Percentiles rank a stretch among this genome's conserved stretches.
Conservation (phyloP, 2,797 vertebrate species). For the Leptoclinus maculatus region DNA sequence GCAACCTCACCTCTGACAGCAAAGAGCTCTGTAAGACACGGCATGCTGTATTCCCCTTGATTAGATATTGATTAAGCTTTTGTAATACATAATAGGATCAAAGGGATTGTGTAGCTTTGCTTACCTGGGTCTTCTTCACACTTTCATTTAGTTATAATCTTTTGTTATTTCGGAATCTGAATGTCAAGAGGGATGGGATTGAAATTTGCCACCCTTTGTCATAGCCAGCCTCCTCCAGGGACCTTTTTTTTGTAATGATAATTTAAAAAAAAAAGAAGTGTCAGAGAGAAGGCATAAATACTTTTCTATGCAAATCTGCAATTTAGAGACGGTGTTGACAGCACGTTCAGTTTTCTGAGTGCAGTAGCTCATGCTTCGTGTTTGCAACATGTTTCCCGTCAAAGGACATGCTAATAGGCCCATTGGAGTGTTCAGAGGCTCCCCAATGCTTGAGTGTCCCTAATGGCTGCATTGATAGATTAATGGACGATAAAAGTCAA, state of each 20-base stretch:
- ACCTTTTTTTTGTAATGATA: conserved; percentile 13
- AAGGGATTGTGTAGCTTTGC: conserved; percentile 82
- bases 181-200: conserved; percentile 74
- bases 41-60: conserved; percentile 84
- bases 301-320: conserved; percentile 45
- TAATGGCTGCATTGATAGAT: conserved; percentile 80
- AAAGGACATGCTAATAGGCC: conserved; percentile 70
- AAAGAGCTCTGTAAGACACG: conserved; percentile 84
- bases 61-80: conserved; percentile 90
- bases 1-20: conserved; percentile 86
- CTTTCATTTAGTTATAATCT: conserved; percentile 83
- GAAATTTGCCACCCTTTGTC: conserved; percentile 69
- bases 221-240: conserved; percentile 44
- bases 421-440: conserved; percentile 64
- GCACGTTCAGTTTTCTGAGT: conserved; percentile 47
- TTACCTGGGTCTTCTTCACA: conserved; percentile 75
- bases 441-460: conserved; percentile 67
- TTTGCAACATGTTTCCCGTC: conserved; percentile 67
- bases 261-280: not conserved
- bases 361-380: conserved; percentile 45
- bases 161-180: conserved; percentile 82
- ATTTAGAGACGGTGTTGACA: conserved; percentile 56
- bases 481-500: conserved; percentile 79
- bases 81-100: conserved; percentile 89
- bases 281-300: conserved; percentile 16